Evolutionary conservation across 64 coral and sea anemone genomes (phyloP).

Genomic region (Pocillopora damicornis): DNA sequence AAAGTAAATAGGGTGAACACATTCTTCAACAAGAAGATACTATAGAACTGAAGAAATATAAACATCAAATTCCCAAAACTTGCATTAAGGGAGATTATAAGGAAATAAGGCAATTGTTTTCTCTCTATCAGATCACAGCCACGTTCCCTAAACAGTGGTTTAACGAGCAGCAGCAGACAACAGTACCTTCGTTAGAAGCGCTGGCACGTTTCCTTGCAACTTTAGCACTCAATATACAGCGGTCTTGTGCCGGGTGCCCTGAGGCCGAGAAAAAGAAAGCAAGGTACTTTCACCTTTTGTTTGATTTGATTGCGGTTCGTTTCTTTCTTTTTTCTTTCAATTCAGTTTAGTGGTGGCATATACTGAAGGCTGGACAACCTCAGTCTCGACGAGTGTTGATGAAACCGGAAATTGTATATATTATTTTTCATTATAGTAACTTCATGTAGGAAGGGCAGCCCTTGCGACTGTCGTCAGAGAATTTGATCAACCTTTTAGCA

Average conservation of each 20-base stretch:
- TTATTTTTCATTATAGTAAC: no score
- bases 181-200: conserved; percentile 44
- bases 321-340: neutral
- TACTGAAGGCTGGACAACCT: no score
- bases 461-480: no score
- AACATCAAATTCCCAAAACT: no score
- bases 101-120: neutral
- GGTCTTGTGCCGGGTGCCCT: conserved; percentile 74
- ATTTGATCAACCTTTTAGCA: no score
- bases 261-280: conserved; percentile 87
- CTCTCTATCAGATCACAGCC: conserved; percentile 59
- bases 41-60: no score
- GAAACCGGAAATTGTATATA: no score
- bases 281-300: conserved; percentile 20
- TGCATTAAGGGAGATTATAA: neutral
- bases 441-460: no score
- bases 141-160: conserved; percentile 73
- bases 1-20: no score
- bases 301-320: neutral
- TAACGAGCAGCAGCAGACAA: conserved; percentile 41
- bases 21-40: no score
- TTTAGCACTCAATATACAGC: conserved; percentile 65
- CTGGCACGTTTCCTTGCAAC: conserved; percentile 67
- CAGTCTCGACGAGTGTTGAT: no score
- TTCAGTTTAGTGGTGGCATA: no score